Base-by-base conservation (phyloP, 2,888 invertebrate species). In the Idaea dimidiata region DNA sequence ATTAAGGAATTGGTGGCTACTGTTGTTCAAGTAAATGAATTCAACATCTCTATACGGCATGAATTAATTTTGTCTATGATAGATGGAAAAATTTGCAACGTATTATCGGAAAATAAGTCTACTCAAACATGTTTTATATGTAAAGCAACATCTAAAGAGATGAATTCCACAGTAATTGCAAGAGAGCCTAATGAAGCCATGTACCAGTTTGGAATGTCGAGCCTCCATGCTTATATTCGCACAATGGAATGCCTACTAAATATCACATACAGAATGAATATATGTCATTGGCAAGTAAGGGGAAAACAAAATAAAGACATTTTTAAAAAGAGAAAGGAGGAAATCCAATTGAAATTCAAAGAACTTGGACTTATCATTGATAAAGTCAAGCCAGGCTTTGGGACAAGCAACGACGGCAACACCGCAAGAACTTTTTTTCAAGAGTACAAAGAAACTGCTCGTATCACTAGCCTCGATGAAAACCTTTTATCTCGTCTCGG, bases 31-130 rank as follows among this genome's bases (percentile, higher is more conserved):
- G 16, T 60, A 33, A 57, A 17, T 32, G 55, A 33, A 60, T 33
- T 60, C 10, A 32, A 17, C 16, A 57, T 60, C 10, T 55, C 43
- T 57, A 56, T 62, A 17, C 54, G 33, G n/a, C 60, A 60, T 16
- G 10, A 62, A 60, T 31, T 65, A 24, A 59, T 62, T 56, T 53
- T 65, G 24, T 65, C 59, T 10, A 65, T 65, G 65, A 65, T 65
- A 16, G 62, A 60, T 57, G 62, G 62, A 5, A 65, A 65, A 57
- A 57, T 65, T n/a, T 65, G 62, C 54, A 62, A 62, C 56, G 60
- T 57, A 8, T 53, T 62, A 1, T 43, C 59, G 8, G 62, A 59
- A 32, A 62, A 33, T 59, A 62, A 55, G 59, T 62, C 58, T 18
- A 65, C 59, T 24, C 60, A 65, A 31, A 60, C 31, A 54, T 65